Percentiles rank a stretch among this genome's conserved stretches.
Conservation (phyloP, 2,797 vertebrate species). For the Limnodromus scolopaceus region DNA sequence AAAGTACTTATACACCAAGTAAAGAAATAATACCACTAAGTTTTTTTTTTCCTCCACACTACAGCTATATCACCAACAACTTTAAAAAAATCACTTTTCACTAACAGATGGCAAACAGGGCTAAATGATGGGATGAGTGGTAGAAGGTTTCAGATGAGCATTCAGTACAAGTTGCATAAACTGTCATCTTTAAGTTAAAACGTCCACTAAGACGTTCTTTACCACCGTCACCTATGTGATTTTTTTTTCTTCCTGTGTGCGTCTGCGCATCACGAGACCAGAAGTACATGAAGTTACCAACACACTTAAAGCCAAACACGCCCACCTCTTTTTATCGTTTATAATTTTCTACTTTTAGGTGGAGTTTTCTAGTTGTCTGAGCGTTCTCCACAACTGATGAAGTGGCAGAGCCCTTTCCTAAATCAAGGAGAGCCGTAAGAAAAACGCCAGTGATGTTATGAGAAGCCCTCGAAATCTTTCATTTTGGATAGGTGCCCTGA, state of each 20-base stretch:
- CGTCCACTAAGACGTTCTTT: not conserved
- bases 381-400: not conserved
- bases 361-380: not conserved
- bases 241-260: not conserved
- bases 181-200: not conserved
- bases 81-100: not conserved
- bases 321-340: not conserved
- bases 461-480: not conserved
- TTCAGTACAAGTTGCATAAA: not conserved
- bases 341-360: not conserved
- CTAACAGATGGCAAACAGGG: not conserved
- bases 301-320: not conserved
- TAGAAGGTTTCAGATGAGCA: constrained; percentile 16
- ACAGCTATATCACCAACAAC: not conserved
- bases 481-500: not conserved
- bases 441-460: not conserved
- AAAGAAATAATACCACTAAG: not conserved
- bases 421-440: not conserved
- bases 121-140: not conserved
- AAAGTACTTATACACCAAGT: not conserved
- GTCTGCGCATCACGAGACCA: accelerated
- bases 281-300: not conserved
- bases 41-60: not conserved
- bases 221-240: not conserved
- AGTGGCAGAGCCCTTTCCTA: not conserved